A percentile compares a stretch with the other conserved stretches of the same genome.
Conservation (phyloP, 1,140 invertebrate genomes). For the Temnothorax nylanderi region DNA sequence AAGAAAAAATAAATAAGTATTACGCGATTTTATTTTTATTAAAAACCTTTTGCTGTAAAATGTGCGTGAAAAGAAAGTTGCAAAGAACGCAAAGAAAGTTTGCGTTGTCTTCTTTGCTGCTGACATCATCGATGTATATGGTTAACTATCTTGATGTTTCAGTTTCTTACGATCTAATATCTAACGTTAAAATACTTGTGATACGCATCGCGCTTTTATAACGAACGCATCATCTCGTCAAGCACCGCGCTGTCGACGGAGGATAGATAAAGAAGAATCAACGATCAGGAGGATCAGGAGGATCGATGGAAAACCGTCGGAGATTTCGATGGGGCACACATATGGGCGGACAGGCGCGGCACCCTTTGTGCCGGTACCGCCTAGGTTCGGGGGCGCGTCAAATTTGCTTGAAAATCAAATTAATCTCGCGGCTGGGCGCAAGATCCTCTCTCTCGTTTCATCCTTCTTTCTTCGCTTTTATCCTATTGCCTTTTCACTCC, state of each 20-base stretch:
- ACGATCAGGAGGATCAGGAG: conserved; percentile 40
- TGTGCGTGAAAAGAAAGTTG: neutral
- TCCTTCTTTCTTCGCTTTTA: conserved; percentile 12
- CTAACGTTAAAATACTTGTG: conserved; percentile 35
- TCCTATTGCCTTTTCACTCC: neutral
- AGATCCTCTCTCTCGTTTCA: conserved; percentile 33
- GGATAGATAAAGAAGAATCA: conserved; percentile 55
- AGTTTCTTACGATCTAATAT: conserved; percentile 27
- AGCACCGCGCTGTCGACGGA: conserved; percentile 13
- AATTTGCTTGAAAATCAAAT: conserved; percentile 84
- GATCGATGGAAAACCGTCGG: conserved; percentile 52
- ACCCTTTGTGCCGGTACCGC: conserved; percentile 74
- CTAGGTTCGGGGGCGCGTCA: conserved; percentile 78
- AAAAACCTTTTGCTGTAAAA: neutral
- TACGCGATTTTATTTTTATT: neutral
- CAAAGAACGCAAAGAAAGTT: too few relatives aligned
- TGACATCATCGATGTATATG: conserved; percentile 35
- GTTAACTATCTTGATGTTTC: conserved; percentile 13
- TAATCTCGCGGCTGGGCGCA: conserved; percentile 80
- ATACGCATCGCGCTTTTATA: conserved; percentile 40
- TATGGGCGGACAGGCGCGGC: conserved; percentile 69
- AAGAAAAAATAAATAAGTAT: neutral
- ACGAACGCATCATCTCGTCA: conserved; percentile 34
- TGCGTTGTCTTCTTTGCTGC: neutral
- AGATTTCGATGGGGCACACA: conserved; percentile 66